Conservation (phyloP, 1,140 invertebrate genomes). For the Brachionus rubens region DNA sequence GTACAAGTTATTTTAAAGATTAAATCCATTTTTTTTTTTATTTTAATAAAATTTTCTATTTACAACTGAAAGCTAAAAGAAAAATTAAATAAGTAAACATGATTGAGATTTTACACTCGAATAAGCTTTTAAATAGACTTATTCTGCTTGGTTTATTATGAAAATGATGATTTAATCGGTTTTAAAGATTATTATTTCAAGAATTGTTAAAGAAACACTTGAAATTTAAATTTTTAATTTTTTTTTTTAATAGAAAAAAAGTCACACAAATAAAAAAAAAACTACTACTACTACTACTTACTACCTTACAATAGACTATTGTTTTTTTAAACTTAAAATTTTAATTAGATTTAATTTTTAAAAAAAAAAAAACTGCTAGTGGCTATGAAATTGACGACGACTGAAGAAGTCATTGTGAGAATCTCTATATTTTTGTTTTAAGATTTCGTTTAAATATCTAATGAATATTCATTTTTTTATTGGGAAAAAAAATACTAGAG, state of each 20-base stretch:
- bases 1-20: not conserved
- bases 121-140: no score
- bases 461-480: constrained; percentile 7
- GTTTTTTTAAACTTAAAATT: constrained; percentile 26
- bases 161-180: constrained; percentile 32
- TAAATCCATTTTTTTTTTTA: no score
- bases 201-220: constrained; percentile 26
- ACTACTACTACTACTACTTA: no score
- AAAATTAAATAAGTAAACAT: not conserved
- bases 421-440: not conserved
- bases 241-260: not conserved
- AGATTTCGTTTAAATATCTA: constrained; percentile 22
- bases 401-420: not conserved
- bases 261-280: no score
- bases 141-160: constrained; percentile 10
- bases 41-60: not conserved
- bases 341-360: constrained; percentile 33
- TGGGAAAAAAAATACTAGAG: no score
- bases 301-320: no score
- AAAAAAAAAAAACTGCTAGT: not conserved
- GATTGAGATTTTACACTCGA: not conserved
- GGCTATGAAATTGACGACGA: not conserved
- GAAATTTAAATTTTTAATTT: constrained; percentile 32
- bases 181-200: not conserved
- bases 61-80: constrained; percentile 1